A percentile compares a stretch with the other conserved stretches of the same genome.
Conservation (phyloP, 2,888 invertebrate species). For the Abrostola triplasia region DNA sequence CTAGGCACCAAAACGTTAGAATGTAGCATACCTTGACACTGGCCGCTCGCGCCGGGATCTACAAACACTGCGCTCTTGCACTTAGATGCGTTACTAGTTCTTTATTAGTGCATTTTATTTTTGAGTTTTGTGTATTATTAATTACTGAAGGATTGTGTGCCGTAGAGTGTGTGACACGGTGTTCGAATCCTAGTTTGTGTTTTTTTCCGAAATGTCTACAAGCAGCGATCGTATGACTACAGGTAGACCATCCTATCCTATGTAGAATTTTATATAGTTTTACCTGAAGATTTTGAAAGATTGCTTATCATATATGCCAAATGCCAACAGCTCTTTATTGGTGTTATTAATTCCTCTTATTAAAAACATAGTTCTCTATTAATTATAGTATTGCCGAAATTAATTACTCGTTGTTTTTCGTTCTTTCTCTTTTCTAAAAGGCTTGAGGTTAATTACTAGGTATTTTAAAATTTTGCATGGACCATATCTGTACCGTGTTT, state of each 20-base stretch:
- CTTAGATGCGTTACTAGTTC: slow-evolving; percentile 28
- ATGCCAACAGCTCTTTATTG: too few relatives aligned
- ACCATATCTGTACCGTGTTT: too few relatives aligned
- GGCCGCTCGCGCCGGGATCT: slow-evolving; percentile 13
- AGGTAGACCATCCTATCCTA: slow-evolving; percentile 32
- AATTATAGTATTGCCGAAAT: too few relatives aligned
- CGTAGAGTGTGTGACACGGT: background rate
- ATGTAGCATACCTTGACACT: slow-evolving; percentile 22
- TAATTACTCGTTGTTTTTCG: too few relatives aligned
- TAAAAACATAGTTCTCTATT: too few relatives aligned
- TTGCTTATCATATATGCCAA: background rate
- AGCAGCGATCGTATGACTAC: slow-evolving; percentile 17
- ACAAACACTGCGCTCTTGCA: slow-evolving; percentile 21
- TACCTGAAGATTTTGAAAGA: background rate
- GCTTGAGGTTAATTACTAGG: too few relatives aligned
- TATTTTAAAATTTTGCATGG: too few relatives aligned
- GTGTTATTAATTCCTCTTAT: too few relatives aligned
- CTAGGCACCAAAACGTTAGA: slow-evolving; percentile 20
- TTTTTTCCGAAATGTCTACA: slow-evolving; percentile 27
- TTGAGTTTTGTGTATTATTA: background rate
- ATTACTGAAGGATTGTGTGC: background rate
- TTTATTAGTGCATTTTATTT: background rate
- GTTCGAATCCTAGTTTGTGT: background rate
- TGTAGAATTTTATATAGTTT: too few relatives aligned
- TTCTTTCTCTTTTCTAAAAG: too few relatives aligned